phyloP scores from a whole-genome alignment of 2,797 vertebrate species.

The Lindbergichthys nudifrons region DNA sequence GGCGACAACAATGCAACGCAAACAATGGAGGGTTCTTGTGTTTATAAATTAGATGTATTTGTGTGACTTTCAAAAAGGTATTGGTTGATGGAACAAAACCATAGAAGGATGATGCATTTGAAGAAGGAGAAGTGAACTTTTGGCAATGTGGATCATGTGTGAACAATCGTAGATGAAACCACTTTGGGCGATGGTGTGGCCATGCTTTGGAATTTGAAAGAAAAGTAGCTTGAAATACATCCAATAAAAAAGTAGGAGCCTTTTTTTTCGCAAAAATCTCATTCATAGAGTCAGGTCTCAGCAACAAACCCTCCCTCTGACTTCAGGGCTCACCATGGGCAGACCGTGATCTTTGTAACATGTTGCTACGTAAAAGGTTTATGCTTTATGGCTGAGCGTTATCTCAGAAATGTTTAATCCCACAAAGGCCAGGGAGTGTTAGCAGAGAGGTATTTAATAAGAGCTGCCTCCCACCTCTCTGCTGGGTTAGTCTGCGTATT shows the following conservation, averaged over 20 bases:
- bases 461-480: slow-evolving; percentile 38
- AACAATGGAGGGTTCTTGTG: too few relatives aligned
- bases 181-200: too few relatives aligned
- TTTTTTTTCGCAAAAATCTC: too few relatives aligned
- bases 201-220: too few relatives aligned
- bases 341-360: background rate
- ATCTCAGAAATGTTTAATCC: slow-evolving; percentile 38
- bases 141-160: too few relatives aligned
- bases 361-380: background rate
- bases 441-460: background rate
- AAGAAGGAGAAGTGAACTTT: too few relatives aligned
- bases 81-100: slow-evolving; percentile 2
- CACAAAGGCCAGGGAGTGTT: slow-evolving; percentile 4
- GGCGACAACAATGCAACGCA: background rate
- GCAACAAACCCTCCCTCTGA: background rate
- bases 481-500: too few relatives aligned
- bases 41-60: background rate
- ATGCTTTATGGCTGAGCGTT: background rate
- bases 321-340: background rate
- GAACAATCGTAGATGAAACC: too few relatives aligned
- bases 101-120: background rate
- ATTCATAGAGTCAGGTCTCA: background rate
- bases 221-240: too few relatives aligned
- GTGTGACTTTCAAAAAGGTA: background rate
- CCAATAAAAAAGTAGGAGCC: too few relatives aligned